phyloP scores from a whole-genome alignment of 2,113 vertebrate species.

The Archocentrus centrarchus region DNA sequence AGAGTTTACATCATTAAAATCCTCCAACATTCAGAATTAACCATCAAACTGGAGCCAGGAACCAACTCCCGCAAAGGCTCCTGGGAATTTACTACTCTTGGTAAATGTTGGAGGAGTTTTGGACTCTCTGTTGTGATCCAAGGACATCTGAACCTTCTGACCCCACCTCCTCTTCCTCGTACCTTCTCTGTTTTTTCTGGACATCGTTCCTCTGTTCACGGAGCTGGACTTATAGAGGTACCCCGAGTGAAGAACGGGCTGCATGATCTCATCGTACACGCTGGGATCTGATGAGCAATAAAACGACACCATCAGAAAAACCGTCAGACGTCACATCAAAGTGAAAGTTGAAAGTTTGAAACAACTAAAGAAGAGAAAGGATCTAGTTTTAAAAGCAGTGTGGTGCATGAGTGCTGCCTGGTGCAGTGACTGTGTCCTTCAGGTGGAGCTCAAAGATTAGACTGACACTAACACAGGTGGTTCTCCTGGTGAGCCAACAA shows the following conservation, averaged over 20 bases:
- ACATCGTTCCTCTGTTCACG: slow-evolving; percentile 76
- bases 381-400: not conserved
- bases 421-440: no score
- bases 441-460: no score
- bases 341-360: not conserved
- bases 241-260: slow-evolving; percentile 86
- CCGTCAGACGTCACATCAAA: not conserved
- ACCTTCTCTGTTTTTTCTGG: slow-evolving; percentile 87
- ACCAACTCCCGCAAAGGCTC: not conserved
- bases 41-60: no score
- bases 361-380: not conserved
- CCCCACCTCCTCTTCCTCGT: slow-evolving; percentile 35
- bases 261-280: slow-evolving; percentile 94
- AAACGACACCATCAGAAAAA: not conserved
- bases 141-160: not conserved
- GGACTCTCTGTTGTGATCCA: not conserved
- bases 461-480: not conserved
- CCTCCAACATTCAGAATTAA: no score
- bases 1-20: no score
- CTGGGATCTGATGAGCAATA: slow-evolving; percentile 68
- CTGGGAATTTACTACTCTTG: not conserved
- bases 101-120: not conserved
- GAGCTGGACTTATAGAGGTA: slow-evolving; percentile 86
- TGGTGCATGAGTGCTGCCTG: no score
- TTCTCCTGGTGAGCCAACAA: not conserved